Evolutionary conservation across 1,140 invertebrate species (phyloP).

Genomic region (Lutraria rhynchaena): DNA sequence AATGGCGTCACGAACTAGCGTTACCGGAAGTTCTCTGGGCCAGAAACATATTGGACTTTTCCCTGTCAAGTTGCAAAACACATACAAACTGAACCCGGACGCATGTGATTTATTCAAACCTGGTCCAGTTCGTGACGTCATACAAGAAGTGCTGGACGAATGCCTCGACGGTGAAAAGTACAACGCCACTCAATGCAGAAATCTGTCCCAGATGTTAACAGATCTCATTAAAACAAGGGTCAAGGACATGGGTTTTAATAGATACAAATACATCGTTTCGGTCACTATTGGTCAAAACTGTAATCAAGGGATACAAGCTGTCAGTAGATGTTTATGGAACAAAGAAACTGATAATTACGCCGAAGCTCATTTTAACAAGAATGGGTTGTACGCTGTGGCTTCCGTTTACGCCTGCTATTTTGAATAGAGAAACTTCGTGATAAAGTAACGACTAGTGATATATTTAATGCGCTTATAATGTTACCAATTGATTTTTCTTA

Average conservation of each 20-base stretch:
- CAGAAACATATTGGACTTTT: slow-evolving; percentile 56
- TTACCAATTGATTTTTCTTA: slow-evolving; percentile 3
- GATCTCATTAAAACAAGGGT: slow-evolving; percentile 73
- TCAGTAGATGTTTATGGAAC: slow-evolving; percentile 77
- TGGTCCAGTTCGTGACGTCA: slow-evolving; percentile 59
- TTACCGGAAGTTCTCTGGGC: slow-evolving; percentile 51
- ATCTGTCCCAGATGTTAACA: slow-evolving; percentile 66
- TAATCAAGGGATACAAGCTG: slow-evolving; percentile 72
- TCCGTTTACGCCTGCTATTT: slow-evolving; percentile 76
- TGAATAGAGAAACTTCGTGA: slow-evolving; percentile 65
- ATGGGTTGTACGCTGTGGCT: slow-evolving; percentile 74
- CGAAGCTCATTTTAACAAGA: slow-evolving; percentile 68
- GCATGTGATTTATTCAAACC: slow-evolving; percentile 67
- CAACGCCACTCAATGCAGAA: slow-evolving; percentile 64
- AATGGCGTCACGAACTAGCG: slow-evolving; percentile 59
- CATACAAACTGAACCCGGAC: slow-evolving; percentile 68
- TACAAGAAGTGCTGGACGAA: slow-evolving; percentile 64
- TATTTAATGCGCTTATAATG: slow-evolving; percentile 18
- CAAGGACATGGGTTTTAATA: slow-evolving; percentile 69
- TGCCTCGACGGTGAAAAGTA: slow-evolving; percentile 71
- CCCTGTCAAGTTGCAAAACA: slow-evolving; percentile 67
- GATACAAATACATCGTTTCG: slow-evolving; percentile 76
- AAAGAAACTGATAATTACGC: slow-evolving; percentile 76
- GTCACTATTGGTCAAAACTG: slow-evolving; percentile 75
- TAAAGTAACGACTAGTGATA: no score